Conservation (phyloP, 1,140 invertebrate species). For the Drosophila kepulauana region DNA sequence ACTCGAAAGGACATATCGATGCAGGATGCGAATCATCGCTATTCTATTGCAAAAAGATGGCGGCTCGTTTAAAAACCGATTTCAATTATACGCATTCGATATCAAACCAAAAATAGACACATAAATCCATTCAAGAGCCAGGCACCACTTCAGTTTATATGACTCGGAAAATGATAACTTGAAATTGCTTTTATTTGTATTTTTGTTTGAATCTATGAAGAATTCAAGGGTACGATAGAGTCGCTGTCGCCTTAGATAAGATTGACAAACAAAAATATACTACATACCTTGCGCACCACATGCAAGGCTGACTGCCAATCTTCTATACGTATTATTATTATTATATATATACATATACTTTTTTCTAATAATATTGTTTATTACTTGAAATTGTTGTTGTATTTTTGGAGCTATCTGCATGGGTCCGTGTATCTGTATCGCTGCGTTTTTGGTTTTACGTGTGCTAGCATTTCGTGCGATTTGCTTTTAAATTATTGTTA, state of each 20-base stretch:
- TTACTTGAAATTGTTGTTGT: constrained; percentile 28
- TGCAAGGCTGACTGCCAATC: constrained; percentile 53
- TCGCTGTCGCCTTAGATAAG: constrained; percentile 69
- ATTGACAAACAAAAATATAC: constrained; percentile 76
- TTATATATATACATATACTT: background rate
- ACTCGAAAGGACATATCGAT: constrained; percentile 13
- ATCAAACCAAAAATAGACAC: background rate
- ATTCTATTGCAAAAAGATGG: background rate
- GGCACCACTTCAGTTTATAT: constrained; percentile 47
- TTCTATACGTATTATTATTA: constrained; percentile 26
- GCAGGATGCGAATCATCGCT: background rate
- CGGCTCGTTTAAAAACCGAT: constrained; percentile 8
- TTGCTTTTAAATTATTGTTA: constrained; percentile 61
- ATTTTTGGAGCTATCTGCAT: constrained; percentile 63
- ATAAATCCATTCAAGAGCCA: constrained; percentile 5
- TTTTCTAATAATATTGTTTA: constrained; percentile 32
- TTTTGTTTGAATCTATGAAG: constrained; percentile 51
- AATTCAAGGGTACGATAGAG: constrained; percentile 72
- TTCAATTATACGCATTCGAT: background rate
- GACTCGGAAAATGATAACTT: constrained; percentile 66
- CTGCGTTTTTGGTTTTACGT: constrained; percentile 66
- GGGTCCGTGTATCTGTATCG: constrained; percentile 58
- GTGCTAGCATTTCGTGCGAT: constrained; percentile 61
- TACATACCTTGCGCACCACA: constrained; percentile 36
- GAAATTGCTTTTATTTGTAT: constrained; percentile 49